Conservation (phyloP, 37 sponge, comb jelly and placozoan genomes). For the Halichondria panicea region DNA sequence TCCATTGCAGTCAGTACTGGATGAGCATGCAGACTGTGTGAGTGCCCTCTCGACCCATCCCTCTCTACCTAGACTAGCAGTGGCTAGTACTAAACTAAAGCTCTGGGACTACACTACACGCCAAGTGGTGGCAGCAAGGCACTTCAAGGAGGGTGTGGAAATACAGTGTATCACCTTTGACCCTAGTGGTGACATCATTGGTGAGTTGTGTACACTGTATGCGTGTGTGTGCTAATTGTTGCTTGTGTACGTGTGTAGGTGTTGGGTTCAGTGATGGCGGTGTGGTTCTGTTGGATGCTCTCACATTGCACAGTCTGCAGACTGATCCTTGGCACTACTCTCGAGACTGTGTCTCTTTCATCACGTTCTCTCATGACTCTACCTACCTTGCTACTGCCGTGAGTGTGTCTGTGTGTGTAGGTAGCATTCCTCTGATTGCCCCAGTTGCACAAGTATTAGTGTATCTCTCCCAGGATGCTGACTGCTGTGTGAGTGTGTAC, state of each 20-base stretch:
- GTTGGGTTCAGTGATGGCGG: constrained; percentile 88
- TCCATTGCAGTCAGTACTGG: constrained; percentile 48
- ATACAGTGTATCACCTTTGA: constrained; percentile 81
- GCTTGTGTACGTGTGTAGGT: constrained; percentile 31
- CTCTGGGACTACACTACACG: constrained; percentile 90
- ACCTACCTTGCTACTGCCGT: constrained; percentile 90
- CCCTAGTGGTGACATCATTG: constrained; percentile 63
- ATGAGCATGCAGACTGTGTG: constrained; percentile 75
- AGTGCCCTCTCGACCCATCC: constrained; percentile 89
- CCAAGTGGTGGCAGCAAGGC: constrained; percentile 44
- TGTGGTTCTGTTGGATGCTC: constrained; percentile 72
- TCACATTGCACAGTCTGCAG: constrained; percentile 74
- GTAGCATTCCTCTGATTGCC: too few species aligned
- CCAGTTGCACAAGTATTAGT: neutral
- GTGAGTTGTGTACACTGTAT: constrained; percentile 21
- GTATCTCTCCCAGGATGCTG: constrained; percentile 62
- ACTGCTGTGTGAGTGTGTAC: constrained; percentile 81
- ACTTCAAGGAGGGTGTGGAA: constrained; percentile 54
- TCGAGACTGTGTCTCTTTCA: constrained; percentile 80
- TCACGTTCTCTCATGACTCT: constrained; percentile 95
- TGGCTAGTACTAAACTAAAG: constrained; percentile 89
- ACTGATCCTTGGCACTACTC: constrained; percentile 71
- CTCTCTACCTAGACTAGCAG: constrained; percentile 44
- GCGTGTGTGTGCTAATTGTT: neutral
- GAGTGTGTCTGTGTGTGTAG: constrained; percentile 75